Base-by-base conservation (phyloP, 2,113 vertebrate species). In the Proteles cristata region DNA sequence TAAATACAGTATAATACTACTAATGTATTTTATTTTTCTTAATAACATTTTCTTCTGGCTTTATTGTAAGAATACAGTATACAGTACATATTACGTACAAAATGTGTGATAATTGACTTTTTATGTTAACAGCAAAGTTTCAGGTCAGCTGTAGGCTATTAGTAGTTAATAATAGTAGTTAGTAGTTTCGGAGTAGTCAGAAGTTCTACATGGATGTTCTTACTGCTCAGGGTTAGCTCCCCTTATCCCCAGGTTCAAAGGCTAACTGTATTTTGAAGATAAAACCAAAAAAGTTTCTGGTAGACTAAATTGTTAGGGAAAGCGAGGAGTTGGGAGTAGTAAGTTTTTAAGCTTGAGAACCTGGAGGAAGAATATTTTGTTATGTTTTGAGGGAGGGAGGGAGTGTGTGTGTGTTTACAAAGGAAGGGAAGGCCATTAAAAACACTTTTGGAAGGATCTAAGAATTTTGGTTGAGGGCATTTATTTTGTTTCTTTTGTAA, bases 231-330 rank as follows among this genome's bases (percentile, higher is more conserved):
- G 23, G 35, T 39, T 23, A 74, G 35, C 25, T 35, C 35, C 35
- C 71, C 23, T 74, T 74, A 43, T 11, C 10, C 35, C 69, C 35
- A 43, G 12, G 71, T 74, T 74, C 35, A 74, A 45, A 74, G 14
- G 39, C 43, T 25, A 74, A 45, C 43, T 77, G 73, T 45, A 61
- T 82, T 91, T 91, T 96, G 82, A 87, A 94, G 48, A 66, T 58
- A 58, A 45, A 94, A 48, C 66, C 43, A 65, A 16, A 39, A 81
- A 21, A 61, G 33, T 88, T 68, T 76, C 58, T 94, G 25, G 25
- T 68, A 39, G 66, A 74, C 65, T 73, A 92, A 79, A 53, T 86
- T 61, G 35, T 79, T 58, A 85, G 68, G 66, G n/a, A 74, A 66
- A 86, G 73, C n/a, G 55, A 68, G 68, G 28, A 93, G 53, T 69